phyloP scores from a whole-genome alignment of 1,140 invertebrate species.

The Heliconius nattereri region DNA sequence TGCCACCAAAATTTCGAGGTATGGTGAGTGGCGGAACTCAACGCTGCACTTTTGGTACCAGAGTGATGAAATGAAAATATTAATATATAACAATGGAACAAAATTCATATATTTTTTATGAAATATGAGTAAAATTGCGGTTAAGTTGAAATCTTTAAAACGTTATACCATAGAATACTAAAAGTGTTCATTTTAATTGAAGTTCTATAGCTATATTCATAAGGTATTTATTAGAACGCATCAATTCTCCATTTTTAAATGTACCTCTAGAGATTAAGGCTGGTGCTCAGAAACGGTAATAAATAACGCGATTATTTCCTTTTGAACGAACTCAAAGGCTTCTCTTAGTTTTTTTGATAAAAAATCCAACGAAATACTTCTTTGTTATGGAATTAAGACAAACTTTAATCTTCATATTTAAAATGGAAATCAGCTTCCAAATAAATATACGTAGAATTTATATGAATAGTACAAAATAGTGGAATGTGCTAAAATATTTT shows the following conservation, averaged over 20 bases:
- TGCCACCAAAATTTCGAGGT: too few relatives aligned
- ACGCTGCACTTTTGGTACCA: too few relatives aligned
- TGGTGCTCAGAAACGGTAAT: slow-evolving; percentile 65
- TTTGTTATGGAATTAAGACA: slow-evolving; percentile 62
- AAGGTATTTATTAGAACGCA: not conserved
- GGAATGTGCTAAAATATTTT: slow-evolving; percentile 8
- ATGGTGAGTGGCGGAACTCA: too few relatives aligned
- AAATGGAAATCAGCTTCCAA: slow-evolving; percentile 38
- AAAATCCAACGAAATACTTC: slow-evolving; percentile 61
- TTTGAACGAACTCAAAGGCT: slow-evolving; percentile 59
- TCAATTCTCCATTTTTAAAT: not conserved
- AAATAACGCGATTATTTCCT: slow-evolving; percentile 79
- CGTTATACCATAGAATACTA: not conserved
- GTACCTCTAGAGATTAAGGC: slow-evolving; percentile 66
- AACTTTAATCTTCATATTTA: slow-evolving; percentile 38
- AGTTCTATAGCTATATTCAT: not conserved
- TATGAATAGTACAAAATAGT: not conserved
- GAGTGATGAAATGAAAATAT: too few relatives aligned
- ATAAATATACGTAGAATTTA: slow-evolving; percentile 22
- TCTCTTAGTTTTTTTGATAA: slow-evolving; percentile 48
- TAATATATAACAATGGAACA: not conserved
- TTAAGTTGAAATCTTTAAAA: not conserved
- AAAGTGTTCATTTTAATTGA: not conserved
- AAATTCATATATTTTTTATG: slow-evolving; percentile 24
- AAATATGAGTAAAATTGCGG: not conserved